Evolutionary conservation across 2,113 vertebrate genomes (phyloP).

Genomic region (Pandion haliaetus): DNA sequence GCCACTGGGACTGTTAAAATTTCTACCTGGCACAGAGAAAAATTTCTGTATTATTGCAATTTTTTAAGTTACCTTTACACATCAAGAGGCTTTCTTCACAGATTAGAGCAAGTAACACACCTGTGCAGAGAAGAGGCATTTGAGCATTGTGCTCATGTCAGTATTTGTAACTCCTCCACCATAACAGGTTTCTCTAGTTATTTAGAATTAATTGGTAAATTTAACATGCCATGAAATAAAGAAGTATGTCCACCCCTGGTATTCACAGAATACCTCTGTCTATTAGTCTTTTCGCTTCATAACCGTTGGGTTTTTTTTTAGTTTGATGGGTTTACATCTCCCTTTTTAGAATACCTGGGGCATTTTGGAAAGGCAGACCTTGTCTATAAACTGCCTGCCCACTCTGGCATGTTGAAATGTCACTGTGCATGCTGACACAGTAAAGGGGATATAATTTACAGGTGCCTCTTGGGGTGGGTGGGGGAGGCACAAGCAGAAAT

Average conservation of each 20-base stretch:
- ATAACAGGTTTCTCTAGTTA: not conserved
- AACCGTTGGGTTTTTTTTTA: not conserved
- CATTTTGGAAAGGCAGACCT: not conserved
- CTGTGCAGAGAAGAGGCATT: not conserved
- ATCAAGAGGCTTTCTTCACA: not conserved
- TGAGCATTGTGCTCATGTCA: fast-evolving
- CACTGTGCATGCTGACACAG: not conserved
- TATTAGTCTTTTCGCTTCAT: not conserved
- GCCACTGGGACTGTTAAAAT: not conserved
- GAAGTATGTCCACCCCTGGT: not conserved
- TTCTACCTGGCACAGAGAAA: not conserved
- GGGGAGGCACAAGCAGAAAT: not conserved
- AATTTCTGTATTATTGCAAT: not conserved
- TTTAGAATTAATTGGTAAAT: not conserved
- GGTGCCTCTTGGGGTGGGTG: not conserved
- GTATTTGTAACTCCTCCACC: not conserved
- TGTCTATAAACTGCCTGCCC: not conserved
- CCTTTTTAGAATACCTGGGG: not conserved
- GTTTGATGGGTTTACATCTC: not conserved
- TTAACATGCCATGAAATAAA: not conserved
- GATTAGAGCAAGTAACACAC: not conserved
- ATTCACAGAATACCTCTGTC: not conserved
- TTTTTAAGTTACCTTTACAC: not conserved
- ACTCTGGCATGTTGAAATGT: not conserved
- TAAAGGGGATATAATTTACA: not conserved